These are phyloP conservation scores for Phrynocephalus guinanensis DNA, from an alignment of 2,797 vertebrate genomes.

Conservation along the genomic window DNA sequence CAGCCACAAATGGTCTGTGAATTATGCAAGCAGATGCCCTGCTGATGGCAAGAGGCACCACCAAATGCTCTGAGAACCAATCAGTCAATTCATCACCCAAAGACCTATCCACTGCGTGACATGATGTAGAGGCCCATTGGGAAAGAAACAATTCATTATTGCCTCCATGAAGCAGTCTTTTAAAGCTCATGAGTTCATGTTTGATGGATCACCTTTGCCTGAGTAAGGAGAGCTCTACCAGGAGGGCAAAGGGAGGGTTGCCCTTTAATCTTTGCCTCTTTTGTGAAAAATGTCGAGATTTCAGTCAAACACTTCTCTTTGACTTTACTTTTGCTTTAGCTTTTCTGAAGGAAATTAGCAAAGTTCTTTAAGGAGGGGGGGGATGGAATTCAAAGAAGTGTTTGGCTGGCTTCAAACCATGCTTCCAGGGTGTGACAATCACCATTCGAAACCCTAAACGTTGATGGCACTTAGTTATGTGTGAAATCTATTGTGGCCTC, in stretches of 20 bases:
- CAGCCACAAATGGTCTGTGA: background rate
- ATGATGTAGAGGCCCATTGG: background rate
- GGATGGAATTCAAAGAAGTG: conserved; percentile 21
- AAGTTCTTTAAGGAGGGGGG: background rate
- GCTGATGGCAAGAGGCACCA: conserved; percentile 15
- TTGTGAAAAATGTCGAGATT: conserved; percentile 7
- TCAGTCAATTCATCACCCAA: background rate
- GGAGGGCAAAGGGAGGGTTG: conserved; percentile 27
- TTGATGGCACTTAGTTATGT: background rate
- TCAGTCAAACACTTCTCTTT: conserved; percentile 11
- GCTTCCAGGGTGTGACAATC: background rate
- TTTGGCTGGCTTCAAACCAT: background rate
- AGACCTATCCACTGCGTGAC: conserved; percentile 7
- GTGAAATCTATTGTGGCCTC: background rate
- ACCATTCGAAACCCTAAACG: background rate
- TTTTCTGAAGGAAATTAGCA: conserved; percentile 1
- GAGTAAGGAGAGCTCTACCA: conserved; percentile 28
- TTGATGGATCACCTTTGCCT: conserved; percentile 38
- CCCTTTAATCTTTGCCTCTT: conserved; percentile 34
- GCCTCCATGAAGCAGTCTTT: background rate
- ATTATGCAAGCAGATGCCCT: background rate
- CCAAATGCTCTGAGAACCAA: conserved; percentile 7
- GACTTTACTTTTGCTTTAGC: conserved; percentile 31
- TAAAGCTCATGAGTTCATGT: conserved; percentile 25
- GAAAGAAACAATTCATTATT: conserved; percentile 25